Percentiles rank a stretch among this genome's conserved stretches.
These are phyloP conservation scores for Lepidonotus clava DNA, from an alignment of 2,888 invertebrate species.

Conservation along the genomic window DNA sequence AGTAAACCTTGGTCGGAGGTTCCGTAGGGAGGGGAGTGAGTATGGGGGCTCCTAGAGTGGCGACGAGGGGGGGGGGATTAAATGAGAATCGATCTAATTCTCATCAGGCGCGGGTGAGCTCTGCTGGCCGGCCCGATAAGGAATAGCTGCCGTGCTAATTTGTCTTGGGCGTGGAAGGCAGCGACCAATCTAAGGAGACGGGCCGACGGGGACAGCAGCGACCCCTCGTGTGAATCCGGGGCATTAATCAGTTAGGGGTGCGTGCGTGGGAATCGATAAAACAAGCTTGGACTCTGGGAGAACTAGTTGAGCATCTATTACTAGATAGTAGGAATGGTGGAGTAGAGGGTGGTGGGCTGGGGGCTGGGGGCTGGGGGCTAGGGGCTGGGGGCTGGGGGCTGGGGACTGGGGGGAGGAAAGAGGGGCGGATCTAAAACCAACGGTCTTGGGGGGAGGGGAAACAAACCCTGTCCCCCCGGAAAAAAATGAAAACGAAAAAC, in stretches of 20 bases:
- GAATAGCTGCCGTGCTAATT: not conserved
- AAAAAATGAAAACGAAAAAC: no score
- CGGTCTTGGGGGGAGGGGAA: no score
- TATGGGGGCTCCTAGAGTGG: not conserved
- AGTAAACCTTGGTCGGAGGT: not conserved
- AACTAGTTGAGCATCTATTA: no score
- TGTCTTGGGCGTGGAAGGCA: not conserved
- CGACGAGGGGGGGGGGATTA: not conserved
- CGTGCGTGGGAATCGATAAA: not conserved
- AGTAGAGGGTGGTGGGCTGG: no score
- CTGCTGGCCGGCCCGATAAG: not conserved
- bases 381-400: no score
- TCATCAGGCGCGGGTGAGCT: not conserved
- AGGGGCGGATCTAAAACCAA: no score
- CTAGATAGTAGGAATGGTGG: no score
- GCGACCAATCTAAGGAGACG: conserved; percentile 19
- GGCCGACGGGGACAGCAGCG: not conserved
- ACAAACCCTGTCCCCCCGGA: no score
- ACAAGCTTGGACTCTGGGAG: no score
- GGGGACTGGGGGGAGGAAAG: no score
- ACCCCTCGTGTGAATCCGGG: conserved; percentile 30
- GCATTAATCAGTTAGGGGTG: conserved; percentile 38
- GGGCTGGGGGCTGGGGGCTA: no score
- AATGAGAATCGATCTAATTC: conserved; percentile 31
- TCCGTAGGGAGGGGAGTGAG: not conserved